phyloP scores from a whole-genome alignment of 2,888 invertebrate species.

The Drosophila anomalata region DNA sequence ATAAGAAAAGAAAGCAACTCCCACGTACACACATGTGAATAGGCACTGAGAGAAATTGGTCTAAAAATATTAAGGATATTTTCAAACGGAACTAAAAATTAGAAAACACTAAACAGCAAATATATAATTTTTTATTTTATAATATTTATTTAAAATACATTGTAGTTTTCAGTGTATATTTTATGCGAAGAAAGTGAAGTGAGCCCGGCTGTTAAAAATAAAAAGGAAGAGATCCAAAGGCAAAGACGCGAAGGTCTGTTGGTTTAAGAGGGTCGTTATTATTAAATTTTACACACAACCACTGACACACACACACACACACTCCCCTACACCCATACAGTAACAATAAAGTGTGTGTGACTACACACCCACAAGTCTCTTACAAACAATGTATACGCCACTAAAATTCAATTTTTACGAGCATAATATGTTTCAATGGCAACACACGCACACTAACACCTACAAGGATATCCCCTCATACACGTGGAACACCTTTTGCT shows the following conservation, averaged over 20 bases:
- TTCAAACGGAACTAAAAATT: no score
- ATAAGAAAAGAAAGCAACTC: constrained; percentile 1
- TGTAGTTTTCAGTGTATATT: neutral
- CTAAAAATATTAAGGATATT: no score
- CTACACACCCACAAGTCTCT: constrained; percentile 5
- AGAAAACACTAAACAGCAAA: no score
- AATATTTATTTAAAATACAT: neutral
- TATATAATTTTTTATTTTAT: neutral
- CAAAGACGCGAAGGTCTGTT: constrained; percentile 42
- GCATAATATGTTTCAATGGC: constrained; percentile 77
- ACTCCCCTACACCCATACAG: constrained; percentile 1
- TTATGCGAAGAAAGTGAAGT: constrained; percentile 19
- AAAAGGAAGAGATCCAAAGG: constrained; percentile 7
- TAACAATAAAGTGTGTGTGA: constrained; percentile 67
- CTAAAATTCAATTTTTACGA: constrained; percentile 79
- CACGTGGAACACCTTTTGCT: constrained; percentile 31
- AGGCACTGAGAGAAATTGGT: neutral
- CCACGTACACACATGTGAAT: constrained; percentile 9
- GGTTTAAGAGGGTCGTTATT: constrained; percentile 76
- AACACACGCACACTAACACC: constrained; percentile 38
- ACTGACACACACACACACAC: constrained; percentile 38
- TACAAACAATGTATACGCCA: constrained; percentile 54
- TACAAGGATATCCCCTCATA: constrained; percentile 27
- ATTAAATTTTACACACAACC: constrained; percentile 72
- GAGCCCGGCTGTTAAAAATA: neutral